Base-by-base conservation (phyloP, 2,888 invertebrate species). In the Pammene fasciana region DNA sequence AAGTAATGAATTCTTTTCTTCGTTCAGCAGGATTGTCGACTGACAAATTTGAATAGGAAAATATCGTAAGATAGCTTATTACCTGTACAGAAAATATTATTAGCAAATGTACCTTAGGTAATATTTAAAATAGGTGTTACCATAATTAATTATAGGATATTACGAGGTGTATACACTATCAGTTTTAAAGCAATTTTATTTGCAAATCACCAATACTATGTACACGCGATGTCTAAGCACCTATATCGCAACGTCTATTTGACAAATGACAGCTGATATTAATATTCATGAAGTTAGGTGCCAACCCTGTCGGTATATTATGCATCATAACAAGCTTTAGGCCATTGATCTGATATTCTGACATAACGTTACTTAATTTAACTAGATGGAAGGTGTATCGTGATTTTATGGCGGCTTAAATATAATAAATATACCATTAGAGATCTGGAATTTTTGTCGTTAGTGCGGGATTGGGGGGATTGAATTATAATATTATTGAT, bases 331-430 rank as follows among this genome's bases (percentile, higher is more conserved):
- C 67, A n/a, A 71, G 67, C 73, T 65, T 72, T 60, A 74, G 73
- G 50, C 65, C 70, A 74, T 67, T 72, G 68, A 70, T 71, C 71
- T 57, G 67, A 74, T 72, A 75, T 36, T 75, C 77, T 78, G 77
- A 78, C 79, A 79, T 83, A 85, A 85, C 84, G 82, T 81, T 85
- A 85, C 83, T 82, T 82, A 82, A 84, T 81, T 74, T 79, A 79
- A 83, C 78, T 71, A 80, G 79, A 80, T 74, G 73, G 73, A 72
- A 75, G 75, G 76, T 78, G 72, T 74, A 79, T 81, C 78, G 79
- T 82, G 79, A 82, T 85, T 85, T 82, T 79, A 84, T 81, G 79
- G 74, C 78, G 71, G 65, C 75, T 74, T 77, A 79, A 82, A 78
- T 65, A 65, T 70, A 65, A 74, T 77, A 79, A 82, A 78, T 65